Base-by-base conservation (phyloP, 2,888 invertebrate genomes). In the Cephus rjabovi region DNA sequence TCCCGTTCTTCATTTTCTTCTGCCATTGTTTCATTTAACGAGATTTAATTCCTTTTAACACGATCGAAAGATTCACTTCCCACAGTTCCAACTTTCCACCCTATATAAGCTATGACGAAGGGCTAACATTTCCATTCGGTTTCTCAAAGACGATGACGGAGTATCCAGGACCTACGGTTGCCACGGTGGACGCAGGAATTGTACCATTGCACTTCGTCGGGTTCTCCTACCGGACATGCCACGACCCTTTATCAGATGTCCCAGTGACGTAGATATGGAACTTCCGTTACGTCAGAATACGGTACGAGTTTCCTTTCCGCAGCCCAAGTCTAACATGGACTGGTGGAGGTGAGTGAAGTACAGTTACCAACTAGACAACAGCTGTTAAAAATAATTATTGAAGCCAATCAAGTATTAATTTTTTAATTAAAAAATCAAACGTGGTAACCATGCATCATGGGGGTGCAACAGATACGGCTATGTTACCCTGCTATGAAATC, bases 311-410 rank as follows among this genome's bases (percentile, higher is more conserved):
- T 90, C 92, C 74, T 93, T 94, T 77, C 93, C 93, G 3, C 92
- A 93, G 79, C 93, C 94, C 0, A 93, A 94, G 86, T 94, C 95
- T 56, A 95, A 95, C 89, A 93, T 95, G 86, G 94, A 95, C 88
- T 95, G 94, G 93, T 92, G 92, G 91, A 93, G 93, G 93, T 94
- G 91, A 87, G 88, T 79, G 37, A 56, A 56, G 23, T 56, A 9
- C 56, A 56, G 23, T 56, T 56, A 23, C 9, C 9, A 0, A 56
- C 9, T 56, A 23, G 23, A 23, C 23, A 56, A 56, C 2, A 56
- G 23, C 9, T 23, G 1, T 56, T 56, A 23, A 6, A 56, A 56
- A 15, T 56, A 56, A 56, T 56, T 56, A 23, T 23, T 56, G 2
- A 9, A 56, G 23, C 6, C 2, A 56, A 56, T 56, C 56, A 56